Evolutionary conservation across 2,888 invertebrate genomes (phyloP).

Genomic region (Criorhina ranunculi): DNA sequence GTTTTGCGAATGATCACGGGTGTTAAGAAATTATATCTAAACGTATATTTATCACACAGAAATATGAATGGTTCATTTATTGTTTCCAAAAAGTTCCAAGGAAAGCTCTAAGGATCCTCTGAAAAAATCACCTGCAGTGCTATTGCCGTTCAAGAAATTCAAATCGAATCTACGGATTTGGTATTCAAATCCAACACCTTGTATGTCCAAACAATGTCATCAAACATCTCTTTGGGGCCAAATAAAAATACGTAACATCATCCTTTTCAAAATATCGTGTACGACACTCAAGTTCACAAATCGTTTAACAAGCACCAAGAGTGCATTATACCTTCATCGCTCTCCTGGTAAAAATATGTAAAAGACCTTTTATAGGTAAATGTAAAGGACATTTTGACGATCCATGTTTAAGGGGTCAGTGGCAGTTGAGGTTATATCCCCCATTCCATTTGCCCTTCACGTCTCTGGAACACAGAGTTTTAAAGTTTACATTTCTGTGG

Average conservation of each 20-base stretch:
- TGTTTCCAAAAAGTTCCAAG: too few species aligned
- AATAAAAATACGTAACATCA: not conserved
- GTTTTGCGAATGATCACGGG: too few species aligned
- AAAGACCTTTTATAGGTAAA: not conserved
- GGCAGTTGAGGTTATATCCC: not conserved
- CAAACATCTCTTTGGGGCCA: not conserved
- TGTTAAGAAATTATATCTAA: too few species aligned
- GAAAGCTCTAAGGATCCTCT: too few species aligned
- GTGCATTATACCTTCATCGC: too few species aligned
- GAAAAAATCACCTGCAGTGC: too few species aligned
- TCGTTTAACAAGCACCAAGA: not conserved
- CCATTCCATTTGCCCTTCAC: not conserved
- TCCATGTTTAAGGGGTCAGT: constrained; percentile 8
- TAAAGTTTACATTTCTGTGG: constrained; percentile 25
- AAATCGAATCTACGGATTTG: not conserved
- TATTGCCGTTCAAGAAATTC: too few species aligned
- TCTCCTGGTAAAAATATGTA: not conserved
- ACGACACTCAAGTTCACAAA: not conserved
- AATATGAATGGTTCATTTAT: too few species aligned
- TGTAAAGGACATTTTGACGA: not conserved
- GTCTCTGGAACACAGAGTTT: constrained; percentile 15
- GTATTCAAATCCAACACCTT: not conserved
- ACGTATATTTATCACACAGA: too few species aligned
- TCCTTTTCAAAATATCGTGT: not conserved
- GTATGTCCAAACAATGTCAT: not conserved